Conservation (phyloP, 2,113 vertebrate genomes). For the Plectropomus leopardus region DNA sequence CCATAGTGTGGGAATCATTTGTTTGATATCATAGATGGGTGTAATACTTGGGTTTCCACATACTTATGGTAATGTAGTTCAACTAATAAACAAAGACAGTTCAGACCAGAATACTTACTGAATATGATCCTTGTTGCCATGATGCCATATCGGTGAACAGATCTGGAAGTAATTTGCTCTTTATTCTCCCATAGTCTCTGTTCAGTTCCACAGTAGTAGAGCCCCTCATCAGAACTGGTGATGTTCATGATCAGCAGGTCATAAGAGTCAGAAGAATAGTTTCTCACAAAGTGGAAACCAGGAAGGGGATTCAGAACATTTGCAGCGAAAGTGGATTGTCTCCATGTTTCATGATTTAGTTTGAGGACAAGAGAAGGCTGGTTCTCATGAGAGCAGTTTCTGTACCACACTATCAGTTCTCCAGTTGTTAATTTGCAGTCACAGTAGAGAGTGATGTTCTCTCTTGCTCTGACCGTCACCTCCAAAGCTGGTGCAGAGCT, state of each 20-base stretch:
- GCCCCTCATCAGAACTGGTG: slow-evolving; percentile 36
- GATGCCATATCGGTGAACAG: neutral
- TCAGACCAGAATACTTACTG: neutral
- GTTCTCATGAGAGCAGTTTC: slow-evolving; percentile 54
- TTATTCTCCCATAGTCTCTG: neutral
- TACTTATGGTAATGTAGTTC: too few species aligned
- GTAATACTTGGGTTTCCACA: too few species aligned
- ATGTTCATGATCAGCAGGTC: slow-evolving; percentile 40
- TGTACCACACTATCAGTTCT: slow-evolving; percentile 45
- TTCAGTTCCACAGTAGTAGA: slow-evolving; percentile 46
- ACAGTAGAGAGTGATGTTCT: slow-evolving; percentile 52
- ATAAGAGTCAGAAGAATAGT: neutral
- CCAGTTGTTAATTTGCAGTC: slow-evolving; percentile 6
- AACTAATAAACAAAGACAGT: too few species aligned
- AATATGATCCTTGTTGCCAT: neutral
- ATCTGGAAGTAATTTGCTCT: neutral
- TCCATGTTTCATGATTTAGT: neutral
- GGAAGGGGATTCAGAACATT: neutral
- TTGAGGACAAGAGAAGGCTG: slow-evolving; percentile 27
- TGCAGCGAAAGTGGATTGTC: neutral
- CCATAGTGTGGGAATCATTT: too few species aligned
- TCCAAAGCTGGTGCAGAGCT: neutral
- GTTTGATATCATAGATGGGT: too few species aligned
- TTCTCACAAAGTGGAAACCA: neutral
- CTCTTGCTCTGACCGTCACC: neutral